A percentile compares a stretch with the other conserved stretches of the same genome.
Evolutionary conservation across 2,113 vertebrate genomes (phyloP).

Genomic region (Erythrolamprus reginae): DNA sequence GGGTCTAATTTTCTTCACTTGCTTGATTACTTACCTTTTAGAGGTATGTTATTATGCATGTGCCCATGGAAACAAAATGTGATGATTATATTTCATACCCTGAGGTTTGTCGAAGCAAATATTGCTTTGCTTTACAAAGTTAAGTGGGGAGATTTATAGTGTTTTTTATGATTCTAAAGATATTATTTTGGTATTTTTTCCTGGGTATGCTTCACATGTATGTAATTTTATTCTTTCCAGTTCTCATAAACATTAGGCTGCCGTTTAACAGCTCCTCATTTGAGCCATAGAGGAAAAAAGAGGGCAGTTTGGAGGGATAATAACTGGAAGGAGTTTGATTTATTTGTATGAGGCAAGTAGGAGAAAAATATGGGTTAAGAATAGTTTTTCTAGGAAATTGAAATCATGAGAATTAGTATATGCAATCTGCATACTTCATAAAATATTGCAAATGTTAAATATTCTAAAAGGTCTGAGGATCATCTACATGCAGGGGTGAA

Average conservation of each 20-base stretch:
- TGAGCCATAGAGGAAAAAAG: not conserved
- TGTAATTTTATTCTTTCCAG: not conserved
- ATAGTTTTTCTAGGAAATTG: not conserved
- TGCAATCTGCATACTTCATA: not conserved
- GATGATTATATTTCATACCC: slow-evolving; percentile 1
- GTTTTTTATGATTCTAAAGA: not conserved
- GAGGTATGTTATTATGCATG: not conserved
- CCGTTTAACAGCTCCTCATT: not conserved
- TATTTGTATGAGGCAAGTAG: not conserved
- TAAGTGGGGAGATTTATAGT: not conserved
- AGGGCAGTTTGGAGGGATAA: not conserved
- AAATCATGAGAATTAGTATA: not conserved
- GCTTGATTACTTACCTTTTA: slow-evolving; percentile 31
- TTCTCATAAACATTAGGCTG: not conserved
- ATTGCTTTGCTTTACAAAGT: not conserved
- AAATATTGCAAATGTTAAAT: not conserved
- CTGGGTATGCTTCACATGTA: not conserved
- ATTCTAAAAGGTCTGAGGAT: not conserved
- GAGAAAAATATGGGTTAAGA: not conserved
- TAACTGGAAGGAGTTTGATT: not conserved
- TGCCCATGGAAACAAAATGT: slow-evolving; percentile 15
- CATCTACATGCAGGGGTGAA: not conserved
- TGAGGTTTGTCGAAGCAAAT: slow-evolving; percentile 1
- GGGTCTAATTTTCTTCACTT: slow-evolving; percentile 23
- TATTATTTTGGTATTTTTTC: not conserved